Evolutionary conservation across 2,888 invertebrate species (phyloP).

Genomic region (Scotopteryx bipunctaria): DNA sequence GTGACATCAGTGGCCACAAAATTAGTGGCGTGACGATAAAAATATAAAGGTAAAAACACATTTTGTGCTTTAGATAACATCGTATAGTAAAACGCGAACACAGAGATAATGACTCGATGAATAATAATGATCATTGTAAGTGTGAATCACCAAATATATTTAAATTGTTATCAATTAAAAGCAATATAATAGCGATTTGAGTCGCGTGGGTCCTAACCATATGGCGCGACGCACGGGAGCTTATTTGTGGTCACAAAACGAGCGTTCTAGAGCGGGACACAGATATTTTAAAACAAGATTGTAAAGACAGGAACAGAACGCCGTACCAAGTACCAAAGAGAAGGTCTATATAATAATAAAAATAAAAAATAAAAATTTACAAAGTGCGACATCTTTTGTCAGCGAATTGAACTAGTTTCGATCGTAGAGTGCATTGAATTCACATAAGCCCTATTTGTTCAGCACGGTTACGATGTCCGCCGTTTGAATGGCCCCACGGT

Average conservation of each 20-base stretch:
- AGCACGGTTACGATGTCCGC: too few species aligned
- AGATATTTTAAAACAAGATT: too few species aligned
- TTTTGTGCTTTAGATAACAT: constrained; percentile 73
- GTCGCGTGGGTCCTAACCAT: constrained; percentile 72
- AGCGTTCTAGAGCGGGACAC: constrained; percentile 21
- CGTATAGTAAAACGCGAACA: constrained; percentile 73
- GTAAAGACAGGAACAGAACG: too few species aligned
- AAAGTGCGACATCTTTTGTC: too few species aligned
- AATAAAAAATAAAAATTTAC: too few species aligned
- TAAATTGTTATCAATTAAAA: constrained; percentile 84
- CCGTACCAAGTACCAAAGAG: too few species aligned
- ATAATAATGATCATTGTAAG: constrained; percentile 80
- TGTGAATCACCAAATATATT: constrained; percentile 84
- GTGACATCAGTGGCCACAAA: constrained; percentile 47
- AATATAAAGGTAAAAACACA: constrained; percentile 75
- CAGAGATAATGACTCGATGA: constrained; percentile 81
- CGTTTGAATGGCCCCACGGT: constrained; percentile 49
- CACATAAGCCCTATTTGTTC: background rate
- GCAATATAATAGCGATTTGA: constrained; percentile 83
- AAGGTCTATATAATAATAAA: too few species aligned
- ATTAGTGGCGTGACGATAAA: constrained; percentile 71
- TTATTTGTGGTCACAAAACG: constrained; percentile 49
- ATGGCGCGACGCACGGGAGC: constrained; percentile 72
- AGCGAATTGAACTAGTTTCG: too few species aligned
- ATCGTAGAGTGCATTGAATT: too few species aligned